Percentiles rank a stretch among this genome's conserved stretches.
These are phyloP conservation scores for Machaerirhynchus nigripectus DNA, from an alignment of 2,113 vertebrate genomes.

Conservation along the genomic window DNA sequence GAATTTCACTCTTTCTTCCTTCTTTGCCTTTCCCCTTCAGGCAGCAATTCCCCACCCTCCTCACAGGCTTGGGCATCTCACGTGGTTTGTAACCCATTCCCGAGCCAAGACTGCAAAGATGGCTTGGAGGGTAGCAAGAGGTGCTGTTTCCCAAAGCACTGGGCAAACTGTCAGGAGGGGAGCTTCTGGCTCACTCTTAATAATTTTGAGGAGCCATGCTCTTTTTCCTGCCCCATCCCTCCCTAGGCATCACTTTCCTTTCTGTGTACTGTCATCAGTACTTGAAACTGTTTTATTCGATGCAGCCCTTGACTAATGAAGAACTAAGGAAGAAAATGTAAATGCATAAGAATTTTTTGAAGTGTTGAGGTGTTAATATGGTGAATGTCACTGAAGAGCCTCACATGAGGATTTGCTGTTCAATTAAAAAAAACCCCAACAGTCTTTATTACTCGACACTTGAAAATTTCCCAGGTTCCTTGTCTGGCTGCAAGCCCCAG, in stretches of 20 bases:
- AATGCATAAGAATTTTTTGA: not conserved
- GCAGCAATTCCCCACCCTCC: not conserved
- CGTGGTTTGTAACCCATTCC: not conserved
- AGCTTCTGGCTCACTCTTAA: not conserved
- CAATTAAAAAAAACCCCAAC: not conserved
- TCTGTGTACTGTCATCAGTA: not conserved
- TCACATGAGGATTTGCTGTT: not conserved
- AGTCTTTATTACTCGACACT: not conserved
- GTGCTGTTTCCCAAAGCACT: not conserved
- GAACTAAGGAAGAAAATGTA: not conserved
- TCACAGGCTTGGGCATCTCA: not conserved
- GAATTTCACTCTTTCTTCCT: not conserved
- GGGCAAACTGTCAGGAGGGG: not conserved
- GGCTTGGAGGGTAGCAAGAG: not conserved
- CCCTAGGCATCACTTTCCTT: not conserved
- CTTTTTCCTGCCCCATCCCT: not conserved
- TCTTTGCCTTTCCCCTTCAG: not conserved
- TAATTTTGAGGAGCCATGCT: accelerated
- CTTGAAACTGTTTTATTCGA: not conserved
- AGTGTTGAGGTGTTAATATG: not conserved
- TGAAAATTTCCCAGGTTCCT: not conserved
- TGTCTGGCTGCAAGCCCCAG: not conserved
- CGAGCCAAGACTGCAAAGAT: not conserved
- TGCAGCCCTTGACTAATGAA: not conserved
- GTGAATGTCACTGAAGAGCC: not conserved